These are phyloP conservation scores for Hemibagrus wyckioides DNA, from an alignment of 2,113 vertebrate species.

Conservation along the genomic window DNA sequence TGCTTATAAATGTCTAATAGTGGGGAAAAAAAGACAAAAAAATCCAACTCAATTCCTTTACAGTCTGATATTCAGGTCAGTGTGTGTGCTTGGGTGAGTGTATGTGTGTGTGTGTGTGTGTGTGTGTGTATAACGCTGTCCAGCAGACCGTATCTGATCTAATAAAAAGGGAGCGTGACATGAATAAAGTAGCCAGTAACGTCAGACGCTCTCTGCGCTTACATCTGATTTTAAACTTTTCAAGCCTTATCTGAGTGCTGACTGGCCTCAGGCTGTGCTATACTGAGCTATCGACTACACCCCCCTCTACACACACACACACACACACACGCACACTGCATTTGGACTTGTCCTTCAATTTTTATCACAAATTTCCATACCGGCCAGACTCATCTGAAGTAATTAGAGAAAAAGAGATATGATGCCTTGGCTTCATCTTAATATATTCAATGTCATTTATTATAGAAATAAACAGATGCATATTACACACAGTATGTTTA, in stretches of 20 bases:
- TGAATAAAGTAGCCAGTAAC: slow-evolving; percentile 30
- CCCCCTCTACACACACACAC: neutral
- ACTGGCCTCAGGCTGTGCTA: slow-evolving; percentile 18
- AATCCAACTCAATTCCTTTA: slow-evolving; percentile 34
- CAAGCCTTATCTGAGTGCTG: slow-evolving; percentile 18
- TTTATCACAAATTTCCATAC: neutral
- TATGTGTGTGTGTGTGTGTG: slow-evolving; percentile 5
- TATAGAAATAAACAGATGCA: neutral
- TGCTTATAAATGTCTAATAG: neutral
- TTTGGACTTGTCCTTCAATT: neutral
- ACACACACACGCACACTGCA: neutral
- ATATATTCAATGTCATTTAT: neutral
- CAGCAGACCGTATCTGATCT: slow-evolving; percentile 45
- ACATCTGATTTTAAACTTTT: slow-evolving; percentile 6
- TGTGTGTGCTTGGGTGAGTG: neutral
- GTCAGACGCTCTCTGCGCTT: slow-evolving; percentile 18
- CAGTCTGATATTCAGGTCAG: slow-evolving; percentile 2
- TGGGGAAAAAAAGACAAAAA: neutral
- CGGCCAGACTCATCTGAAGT: neutral
- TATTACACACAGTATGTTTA: neutral
- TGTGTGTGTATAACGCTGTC: slow-evolving; percentile 20
- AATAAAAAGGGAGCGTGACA: slow-evolving; percentile 40
- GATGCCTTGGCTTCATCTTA: neutral
- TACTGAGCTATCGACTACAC: neutral
- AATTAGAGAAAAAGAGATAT: neutral